Conservation (phyloP, 2,797 vertebrate species). For the Okamejei kenojei region DNA sequence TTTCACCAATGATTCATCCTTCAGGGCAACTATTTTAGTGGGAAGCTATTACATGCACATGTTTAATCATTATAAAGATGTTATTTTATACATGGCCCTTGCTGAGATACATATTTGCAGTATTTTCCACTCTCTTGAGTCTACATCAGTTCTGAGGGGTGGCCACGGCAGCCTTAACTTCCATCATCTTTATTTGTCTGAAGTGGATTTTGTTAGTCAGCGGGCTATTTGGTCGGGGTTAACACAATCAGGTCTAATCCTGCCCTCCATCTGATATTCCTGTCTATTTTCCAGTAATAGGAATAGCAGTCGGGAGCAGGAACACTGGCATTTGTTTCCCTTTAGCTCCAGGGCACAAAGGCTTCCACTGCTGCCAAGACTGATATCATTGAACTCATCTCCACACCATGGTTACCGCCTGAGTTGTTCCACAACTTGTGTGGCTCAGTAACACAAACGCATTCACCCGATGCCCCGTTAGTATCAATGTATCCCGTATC, state of each 20-base stretch:
- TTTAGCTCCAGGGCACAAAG: background rate
- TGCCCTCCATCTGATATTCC: background rate
- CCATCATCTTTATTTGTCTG: background rate
- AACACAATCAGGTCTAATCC: background rate
- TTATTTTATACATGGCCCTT: background rate
- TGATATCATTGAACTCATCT: background rate
- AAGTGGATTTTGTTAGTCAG: background rate
- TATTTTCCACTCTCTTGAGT: background rate
- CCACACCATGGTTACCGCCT: background rate
- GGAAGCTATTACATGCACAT: background rate
- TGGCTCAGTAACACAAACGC: background rate
- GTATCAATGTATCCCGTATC: background rate
- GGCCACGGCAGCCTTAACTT: background rate
- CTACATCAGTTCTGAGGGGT: background rate
- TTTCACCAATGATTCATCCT: constrained; percentile 15
- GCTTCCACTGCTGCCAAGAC: background rate
- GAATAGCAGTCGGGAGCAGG: background rate
- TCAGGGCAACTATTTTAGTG: background rate
- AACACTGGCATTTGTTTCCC: background rate
- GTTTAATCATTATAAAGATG: background rate
- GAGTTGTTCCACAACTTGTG: background rate
- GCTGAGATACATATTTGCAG: background rate
- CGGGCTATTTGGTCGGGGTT: background rate
- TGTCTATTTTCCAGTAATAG: background rate
- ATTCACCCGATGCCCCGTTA: background rate